A percentile compares a stretch with the other conserved stretches of the same genome.
Conservation (phyloP, 30 jellyfish, hydroid and myxozoan species). For the Pelagia noctiluca region DNA sequence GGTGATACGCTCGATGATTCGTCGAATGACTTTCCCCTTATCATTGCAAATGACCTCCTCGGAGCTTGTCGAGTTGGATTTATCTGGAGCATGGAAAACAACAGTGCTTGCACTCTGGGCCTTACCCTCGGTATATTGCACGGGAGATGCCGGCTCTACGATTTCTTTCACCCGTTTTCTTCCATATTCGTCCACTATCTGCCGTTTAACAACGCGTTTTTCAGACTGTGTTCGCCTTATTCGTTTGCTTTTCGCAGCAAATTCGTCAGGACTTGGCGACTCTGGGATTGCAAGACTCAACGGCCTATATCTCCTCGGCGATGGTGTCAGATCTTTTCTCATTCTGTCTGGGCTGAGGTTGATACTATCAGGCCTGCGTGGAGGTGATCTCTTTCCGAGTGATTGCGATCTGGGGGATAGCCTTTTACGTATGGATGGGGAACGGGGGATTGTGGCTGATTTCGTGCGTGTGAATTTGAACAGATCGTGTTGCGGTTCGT, state of each 20-base stretch:
- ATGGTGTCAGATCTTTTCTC: constrained; percentile 17
- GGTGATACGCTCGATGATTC: constrained; percentile 80
- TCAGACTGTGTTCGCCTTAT: constrained; percentile 77
- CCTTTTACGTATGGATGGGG: constrained; percentile 46
- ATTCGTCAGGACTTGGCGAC: constrained; percentile 14
- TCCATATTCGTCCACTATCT: constrained; percentile 83
- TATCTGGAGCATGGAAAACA: constrained; percentile 78
- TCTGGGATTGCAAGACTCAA: constrained; percentile 43
- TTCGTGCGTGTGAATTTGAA: constrained; percentile 47
- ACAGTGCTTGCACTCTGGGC: constrained; percentile 72
- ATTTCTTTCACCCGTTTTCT: constrained; percentile 77
- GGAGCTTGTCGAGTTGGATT: constrained; percentile 74
- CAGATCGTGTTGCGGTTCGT: constrained; percentile 57
- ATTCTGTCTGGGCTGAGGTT: constrained; percentile 15
- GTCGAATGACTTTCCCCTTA: constrained; percentile 74
- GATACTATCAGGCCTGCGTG: background rate
- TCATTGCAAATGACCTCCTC: constrained; percentile 87
- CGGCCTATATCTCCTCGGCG: constrained; percentile 49
- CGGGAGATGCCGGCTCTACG: constrained; percentile 68
- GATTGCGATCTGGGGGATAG: constrained; percentile 45
- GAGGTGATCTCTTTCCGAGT: background rate
- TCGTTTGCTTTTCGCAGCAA: constrained; percentile 30
- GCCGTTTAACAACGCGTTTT: constrained; percentile 70
- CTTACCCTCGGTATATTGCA: constrained; percentile 15
- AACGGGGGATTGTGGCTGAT: constrained; percentile 60